These are phyloP conservation scores for Delphinapterus leucas DNA, from an alignment of 2,113 vertebrate species.

Conservation along the genomic window DNA sequence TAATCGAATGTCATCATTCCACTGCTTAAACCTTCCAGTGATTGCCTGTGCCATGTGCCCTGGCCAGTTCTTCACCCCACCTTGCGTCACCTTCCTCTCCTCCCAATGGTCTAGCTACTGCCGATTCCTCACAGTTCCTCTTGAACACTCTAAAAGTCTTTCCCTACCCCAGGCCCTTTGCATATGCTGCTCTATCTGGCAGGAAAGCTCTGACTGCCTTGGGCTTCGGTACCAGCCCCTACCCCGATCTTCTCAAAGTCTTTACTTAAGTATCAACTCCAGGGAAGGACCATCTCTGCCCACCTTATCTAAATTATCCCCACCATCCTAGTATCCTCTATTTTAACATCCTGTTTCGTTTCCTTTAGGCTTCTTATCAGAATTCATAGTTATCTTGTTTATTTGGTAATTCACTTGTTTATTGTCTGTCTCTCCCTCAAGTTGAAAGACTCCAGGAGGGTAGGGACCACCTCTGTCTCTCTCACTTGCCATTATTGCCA, in stretches of 20 bases:
- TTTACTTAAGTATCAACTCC: not conserved
- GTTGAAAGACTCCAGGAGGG: not conserved
- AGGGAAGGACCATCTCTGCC: not conserved
- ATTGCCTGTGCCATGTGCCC: not conserved
- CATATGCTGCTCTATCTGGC: not conserved
- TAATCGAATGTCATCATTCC: not conserved
- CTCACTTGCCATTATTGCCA: not conserved
- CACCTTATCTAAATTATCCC: not conserved
- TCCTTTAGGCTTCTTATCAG: not conserved
- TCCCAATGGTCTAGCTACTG: not conserved
- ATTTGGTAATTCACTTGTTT: not conserved
- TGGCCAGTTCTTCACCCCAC: not conserved
- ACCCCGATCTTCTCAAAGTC: not conserved
- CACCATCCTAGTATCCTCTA: not conserved
- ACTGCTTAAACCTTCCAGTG: not conserved
- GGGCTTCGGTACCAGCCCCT: not conserved
- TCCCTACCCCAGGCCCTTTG: not conserved
- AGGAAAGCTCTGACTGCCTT: not conserved
- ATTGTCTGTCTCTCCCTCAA: not conserved
- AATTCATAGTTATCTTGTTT: not conserved
- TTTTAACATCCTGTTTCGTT: not conserved
- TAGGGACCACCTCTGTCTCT: not conserved
- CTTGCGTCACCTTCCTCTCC: not conserved
- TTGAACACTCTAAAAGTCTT: not conserved
- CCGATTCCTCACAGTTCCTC: not conserved